Percentiles rank a stretch among this genome's conserved stretches.
These are phyloP conservation scores for Grammomys dolichurus DNA, from an alignment of 2,113 vertebrate genomes.

Conservation along the genomic window DNA sequence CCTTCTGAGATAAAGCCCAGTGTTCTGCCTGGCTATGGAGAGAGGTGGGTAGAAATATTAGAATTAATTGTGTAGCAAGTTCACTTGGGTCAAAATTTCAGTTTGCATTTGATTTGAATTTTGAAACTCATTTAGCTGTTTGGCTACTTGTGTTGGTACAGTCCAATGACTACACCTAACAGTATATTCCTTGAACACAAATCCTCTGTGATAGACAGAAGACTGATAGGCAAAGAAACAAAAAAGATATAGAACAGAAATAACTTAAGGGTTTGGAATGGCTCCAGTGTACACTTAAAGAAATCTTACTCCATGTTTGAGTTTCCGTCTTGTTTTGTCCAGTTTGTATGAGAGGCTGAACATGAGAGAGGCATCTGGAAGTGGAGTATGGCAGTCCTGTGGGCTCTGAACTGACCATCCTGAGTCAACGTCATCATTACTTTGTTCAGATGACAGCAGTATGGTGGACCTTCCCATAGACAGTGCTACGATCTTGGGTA, in stretches of 20 bases:
- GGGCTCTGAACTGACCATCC: neutral
- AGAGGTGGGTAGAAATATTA: neutral
- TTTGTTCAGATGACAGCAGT: neutral
- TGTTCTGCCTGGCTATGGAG: neutral
- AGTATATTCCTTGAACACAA: neutral
- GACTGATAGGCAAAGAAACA: neutral
- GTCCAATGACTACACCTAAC: neutral
- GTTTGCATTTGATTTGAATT: slow-evolving; percentile 18
- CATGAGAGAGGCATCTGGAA: neutral
- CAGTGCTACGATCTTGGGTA: neutral
- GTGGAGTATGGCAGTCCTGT: accelerated
- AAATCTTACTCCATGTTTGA: neutral
- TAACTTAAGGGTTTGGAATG: neutral
- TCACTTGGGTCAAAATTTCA: slow-evolving; percentile 33
- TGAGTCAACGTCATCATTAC: neutral
- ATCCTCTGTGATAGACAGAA: neutral
- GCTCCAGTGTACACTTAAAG: neutral
- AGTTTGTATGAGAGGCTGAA: neutral
- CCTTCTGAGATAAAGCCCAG: slow-evolving; percentile 58
- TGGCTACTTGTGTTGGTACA: neutral
- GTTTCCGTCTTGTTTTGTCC: neutral
- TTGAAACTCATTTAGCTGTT: neutral
- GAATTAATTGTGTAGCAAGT: neutral
- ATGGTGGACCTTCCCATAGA: neutral
- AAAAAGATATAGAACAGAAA: neutral